phyloP scores from a whole-genome alignment of 2,797 vertebrate species.

The Apodemus agrarius region DNA sequence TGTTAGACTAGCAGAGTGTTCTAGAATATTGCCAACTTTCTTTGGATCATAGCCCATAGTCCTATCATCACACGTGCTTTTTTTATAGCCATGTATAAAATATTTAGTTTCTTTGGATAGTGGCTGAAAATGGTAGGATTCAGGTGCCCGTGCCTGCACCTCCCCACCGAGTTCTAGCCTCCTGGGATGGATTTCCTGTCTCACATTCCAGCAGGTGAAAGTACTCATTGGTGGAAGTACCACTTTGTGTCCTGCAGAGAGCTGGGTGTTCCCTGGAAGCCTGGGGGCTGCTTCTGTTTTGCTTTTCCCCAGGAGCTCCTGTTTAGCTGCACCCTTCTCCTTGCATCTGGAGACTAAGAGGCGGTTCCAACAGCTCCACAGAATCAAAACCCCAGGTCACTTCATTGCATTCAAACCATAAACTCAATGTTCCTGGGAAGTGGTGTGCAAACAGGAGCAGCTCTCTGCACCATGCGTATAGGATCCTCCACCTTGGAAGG shows the following conservation, averaged over 20 bases:
- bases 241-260: background rate
- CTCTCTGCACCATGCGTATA: accelerated
- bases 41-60: background rate
- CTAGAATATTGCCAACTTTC: background rate
- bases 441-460: background rate
- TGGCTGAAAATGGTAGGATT: background rate
- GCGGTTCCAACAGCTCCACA: background rate
- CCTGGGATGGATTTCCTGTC: background rate
- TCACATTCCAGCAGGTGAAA: background rate
- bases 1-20: background rate
- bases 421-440: background rate
- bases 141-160: background rate
- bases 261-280: background rate
- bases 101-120: background rate
- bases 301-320: background rate
- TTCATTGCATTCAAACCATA: background rate
- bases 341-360: background rate
- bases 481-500: background rate
- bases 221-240: background rate
- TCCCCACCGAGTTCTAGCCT: background rate
- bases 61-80: background rate
- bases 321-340: background rate
- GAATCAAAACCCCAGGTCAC: background rate
- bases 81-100: background rate
- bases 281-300: background rate